Base-by-base conservation (phyloP, 2,888 invertebrate genomes). In the Digitonthophagus gazella region DNA sequence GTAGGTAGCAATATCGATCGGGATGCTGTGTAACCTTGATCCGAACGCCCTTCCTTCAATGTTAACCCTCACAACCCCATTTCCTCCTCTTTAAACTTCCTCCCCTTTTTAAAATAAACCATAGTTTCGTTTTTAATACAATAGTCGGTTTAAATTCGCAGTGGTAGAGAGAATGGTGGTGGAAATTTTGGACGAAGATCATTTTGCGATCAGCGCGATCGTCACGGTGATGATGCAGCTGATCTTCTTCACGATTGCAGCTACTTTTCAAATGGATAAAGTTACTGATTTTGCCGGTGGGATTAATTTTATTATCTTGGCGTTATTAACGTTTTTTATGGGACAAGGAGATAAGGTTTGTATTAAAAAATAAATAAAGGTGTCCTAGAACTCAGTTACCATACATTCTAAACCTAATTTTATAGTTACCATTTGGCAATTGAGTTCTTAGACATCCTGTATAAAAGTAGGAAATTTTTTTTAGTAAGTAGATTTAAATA, bases 271-370 rank as follows among this genome's bases (percentile, higher is more conserved):
- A 82, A 90, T 93, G 84, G 96, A 96, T 81, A 95, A 96, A 84
- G 86, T 96, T 69, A 94, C 96, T 0, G 96, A 97, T 83, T 95
- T 96, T 84, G 96, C 96, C 71, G 95, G 96, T 5, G 96, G 96
- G 68, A 92, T 93, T 68, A 96, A 96, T 84, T 97, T 97, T 82
- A 93, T 96, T 74, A 92, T 95, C 67, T 87, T 96, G 74, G 95
- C 96, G 5, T 82, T 96, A 71, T 84, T 96, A 58, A 96, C 96
- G 20, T 95, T 96, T 84, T 91, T 93, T 78, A 85, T 96, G 57
- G 93, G 94, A 11, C 93, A 93, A 86, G 89, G 90, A 74, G 90
- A 90, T 76, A 91, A 91, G 84, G 89, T 89, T 82, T 18, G 19
- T 61, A 18, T 19, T 3, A 44, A 8, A 44, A 44, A 44, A 44